Evolutionary conservation across 2,888 invertebrate genomes (phyloP), one percentile per base, ranked within the genome.

Genomic region (Sphinx pinastri): DNA sequence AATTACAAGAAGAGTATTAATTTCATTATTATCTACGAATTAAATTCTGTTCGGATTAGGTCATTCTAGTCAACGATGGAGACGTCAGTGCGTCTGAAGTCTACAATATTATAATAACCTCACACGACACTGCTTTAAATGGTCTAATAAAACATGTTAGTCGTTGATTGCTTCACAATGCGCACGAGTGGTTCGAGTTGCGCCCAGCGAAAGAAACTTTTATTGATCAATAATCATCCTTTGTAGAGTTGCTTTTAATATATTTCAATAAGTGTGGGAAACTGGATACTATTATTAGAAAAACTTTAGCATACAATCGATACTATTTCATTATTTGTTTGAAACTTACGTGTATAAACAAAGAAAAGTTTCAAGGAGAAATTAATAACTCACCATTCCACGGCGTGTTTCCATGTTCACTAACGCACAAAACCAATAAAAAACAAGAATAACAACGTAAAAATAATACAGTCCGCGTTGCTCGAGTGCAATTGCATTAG

Each of bases 401-500:
- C 72, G 77, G 80, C 76, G 73, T 76, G 79, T 79, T 81, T 84
- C 83, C 87, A 84, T 88, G 84, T 87, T 88, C 89, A 88, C 86
- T 84, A 84, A 84, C 86, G 86, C 92, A 92, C 91, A 87, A 85
- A 88, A 88, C 84, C 84, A 88, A 90, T 79, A 86, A 87, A 91
- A 89, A 89, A 85, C 77, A 79, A 83, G 77, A 83, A 83, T 84
- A 87, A 87, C 85, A 84, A 83, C 80, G 81, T 77, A 83, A 85
- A 85, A 87, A 87, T 88, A 89, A 87, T 88, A 88, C 81, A 80
- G 87, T 84, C 85, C 86, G 88, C 85, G 86, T 82, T 88, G 89
- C 88, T 91, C 88, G 90, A 90, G 80, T 92, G 92, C 91, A 92
- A 92, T 93, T 91, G 92, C 89, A 92, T 92, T 93, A 91, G 82